Conservation (phyloP, 2,888 invertebrate genomes). For the Ophion slaviceki region DNA sequence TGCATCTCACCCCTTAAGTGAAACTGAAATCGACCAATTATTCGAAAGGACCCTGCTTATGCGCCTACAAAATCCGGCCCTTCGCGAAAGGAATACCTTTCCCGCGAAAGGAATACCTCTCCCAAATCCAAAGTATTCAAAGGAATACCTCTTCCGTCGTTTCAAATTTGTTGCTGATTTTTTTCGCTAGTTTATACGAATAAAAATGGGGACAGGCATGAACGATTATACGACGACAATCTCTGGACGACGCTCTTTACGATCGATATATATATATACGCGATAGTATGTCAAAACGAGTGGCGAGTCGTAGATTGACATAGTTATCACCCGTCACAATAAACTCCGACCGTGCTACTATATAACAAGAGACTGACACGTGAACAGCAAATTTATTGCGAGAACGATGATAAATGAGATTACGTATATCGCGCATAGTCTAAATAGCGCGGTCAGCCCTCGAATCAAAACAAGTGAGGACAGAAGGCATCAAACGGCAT, state of each 20-base stretch:
- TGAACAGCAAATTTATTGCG: constrained; percentile 36
- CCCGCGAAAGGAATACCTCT: too few relatives aligned
- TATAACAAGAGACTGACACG: constrained; percentile 19
- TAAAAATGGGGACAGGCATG: not conserved
- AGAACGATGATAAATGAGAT: constrained; percentile 30
- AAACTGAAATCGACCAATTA: too few relatives aligned
- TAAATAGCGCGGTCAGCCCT: not conserved
- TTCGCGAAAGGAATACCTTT: too few relatives aligned
- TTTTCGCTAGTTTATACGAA: not conserved
- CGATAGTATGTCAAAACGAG: constrained; percentile 21
- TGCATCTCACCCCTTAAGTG: too few relatives aligned
- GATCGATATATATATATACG: constrained; percentile 40
- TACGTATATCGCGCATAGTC: constrained; percentile 10
- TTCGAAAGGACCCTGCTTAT: too few relatives aligned
- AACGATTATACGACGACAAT: constrained; percentile 33
- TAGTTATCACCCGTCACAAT: constrained; percentile 55
- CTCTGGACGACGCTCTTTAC: constrained; percentile 28
- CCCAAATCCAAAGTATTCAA: too few relatives aligned
- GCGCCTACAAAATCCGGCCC: too few relatives aligned
- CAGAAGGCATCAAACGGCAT: not conserved
- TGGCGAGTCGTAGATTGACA: constrained; percentile 31
- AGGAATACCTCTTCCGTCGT: too few relatives aligned
- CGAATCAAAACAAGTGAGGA: not conserved
- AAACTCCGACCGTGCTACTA: constrained; percentile 23
- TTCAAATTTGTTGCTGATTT: too few relatives aligned